Conservation (phyloP, 2,888 invertebrate species). For the Calliphora vomitoria region DNA sequence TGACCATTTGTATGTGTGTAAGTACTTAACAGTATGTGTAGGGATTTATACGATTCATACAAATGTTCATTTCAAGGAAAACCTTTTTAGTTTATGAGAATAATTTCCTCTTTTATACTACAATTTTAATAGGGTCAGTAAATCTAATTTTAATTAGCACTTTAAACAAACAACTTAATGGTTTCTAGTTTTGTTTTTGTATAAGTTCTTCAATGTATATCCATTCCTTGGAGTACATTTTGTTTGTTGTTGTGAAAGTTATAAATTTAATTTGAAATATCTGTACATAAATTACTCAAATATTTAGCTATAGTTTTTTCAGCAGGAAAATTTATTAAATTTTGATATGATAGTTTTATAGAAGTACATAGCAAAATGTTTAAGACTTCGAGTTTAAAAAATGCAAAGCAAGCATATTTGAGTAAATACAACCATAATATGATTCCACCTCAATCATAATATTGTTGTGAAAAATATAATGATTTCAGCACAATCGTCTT, state of each 20-base stretch:
- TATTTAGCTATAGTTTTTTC: too few species aligned
- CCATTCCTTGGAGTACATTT: slow-evolving; percentile 13
- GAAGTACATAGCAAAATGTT: too few species aligned
- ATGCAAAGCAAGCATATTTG: too few species aligned
- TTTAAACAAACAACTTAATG: slow-evolving; percentile 37
- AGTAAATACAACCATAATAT: too few species aligned
- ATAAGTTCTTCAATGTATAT: not conserved
- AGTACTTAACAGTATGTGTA: not conserved
- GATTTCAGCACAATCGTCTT: too few species aligned
- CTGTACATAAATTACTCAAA: too few species aligned
- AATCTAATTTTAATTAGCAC: slow-evolving; percentile 42
- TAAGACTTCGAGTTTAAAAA: too few species aligned
- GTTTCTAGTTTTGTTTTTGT: slow-evolving; percentile 5
- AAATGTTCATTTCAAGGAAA: not conserved
- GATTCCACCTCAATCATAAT: too few species aligned
- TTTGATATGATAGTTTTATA: too few species aligned
- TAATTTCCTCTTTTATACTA: not conserved
- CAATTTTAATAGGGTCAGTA: not conserved
- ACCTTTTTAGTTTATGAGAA: slow-evolving; percentile 15
- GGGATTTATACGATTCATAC: not conserved
- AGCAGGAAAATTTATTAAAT: too few species aligned
- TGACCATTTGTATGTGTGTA: not conserved
- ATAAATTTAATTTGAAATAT: not conserved
- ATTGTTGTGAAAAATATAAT: too few species aligned
- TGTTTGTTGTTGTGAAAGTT: not conserved